Conservation (phyloP, 2,888 invertebrate genomes). For the Bimastos eiseni region DNA sequence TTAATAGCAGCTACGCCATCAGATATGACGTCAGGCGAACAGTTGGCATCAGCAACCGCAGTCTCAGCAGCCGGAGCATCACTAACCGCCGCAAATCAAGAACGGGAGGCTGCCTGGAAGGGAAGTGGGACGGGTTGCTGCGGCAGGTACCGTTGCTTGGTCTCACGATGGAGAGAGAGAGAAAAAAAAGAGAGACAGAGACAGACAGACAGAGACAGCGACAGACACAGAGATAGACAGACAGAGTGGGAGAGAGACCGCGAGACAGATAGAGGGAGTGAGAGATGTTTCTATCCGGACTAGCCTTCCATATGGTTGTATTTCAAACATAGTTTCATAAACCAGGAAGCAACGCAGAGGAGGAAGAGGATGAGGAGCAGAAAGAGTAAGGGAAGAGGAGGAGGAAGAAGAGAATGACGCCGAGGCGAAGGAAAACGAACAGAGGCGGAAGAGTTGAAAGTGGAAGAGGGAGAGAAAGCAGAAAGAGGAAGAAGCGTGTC, state of each 20-base stretch:
- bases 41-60: background rate
- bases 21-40: constrained; percentile 1
- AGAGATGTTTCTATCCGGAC: background rate
- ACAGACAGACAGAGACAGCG: constrained; percentile 16
- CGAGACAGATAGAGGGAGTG: background rate
- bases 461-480: background rate
- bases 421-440: background rate
- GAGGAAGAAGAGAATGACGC: background rate
- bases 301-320: constrained; percentile 14
- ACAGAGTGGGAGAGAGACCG: background rate
- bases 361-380: constrained; percentile 69
- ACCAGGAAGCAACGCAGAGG: constrained; percentile 66
- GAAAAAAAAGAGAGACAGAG: background rate
- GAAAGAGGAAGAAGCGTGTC: constrained; percentile 65
- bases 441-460: background rate
- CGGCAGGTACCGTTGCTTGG: background rate
- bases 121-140: background rate
- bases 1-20: background rate
- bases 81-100: background rate
- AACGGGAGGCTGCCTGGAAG: background rate
- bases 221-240: background rate
- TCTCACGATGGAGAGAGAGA: constrained; percentile 9
- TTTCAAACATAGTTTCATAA: constrained; percentile 77
- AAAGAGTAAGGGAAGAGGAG: constrained; percentile 68
- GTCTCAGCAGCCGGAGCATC: background rate